Percentiles rank a stretch among this genome's conserved stretches.
Conservation (phyloP, 1,140 invertebrate species). For the Heliconius hewitsoni region DNA sequence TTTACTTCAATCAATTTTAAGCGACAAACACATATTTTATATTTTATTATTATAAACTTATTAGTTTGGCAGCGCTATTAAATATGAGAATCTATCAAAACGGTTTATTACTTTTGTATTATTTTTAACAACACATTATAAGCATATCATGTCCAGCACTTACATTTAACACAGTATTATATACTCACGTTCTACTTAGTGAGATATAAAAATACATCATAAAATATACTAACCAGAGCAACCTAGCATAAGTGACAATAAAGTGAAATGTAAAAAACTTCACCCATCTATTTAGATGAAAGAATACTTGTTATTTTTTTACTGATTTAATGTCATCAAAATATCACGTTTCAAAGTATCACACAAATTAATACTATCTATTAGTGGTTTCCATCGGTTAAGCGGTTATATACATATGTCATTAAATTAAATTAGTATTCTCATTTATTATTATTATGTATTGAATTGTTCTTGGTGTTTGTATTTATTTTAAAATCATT, state of each 20-base stretch:
- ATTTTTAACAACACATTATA: background rate
- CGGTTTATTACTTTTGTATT: slow-evolving; percentile 3
- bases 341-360: background rate
- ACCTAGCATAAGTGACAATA: too few relatives aligned
- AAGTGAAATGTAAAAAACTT: too few relatives aligned
- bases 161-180: background rate
- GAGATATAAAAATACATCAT: too few relatives aligned
- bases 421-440: background rate
- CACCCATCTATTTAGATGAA: too few relatives aligned
- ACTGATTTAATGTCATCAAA: background rate
- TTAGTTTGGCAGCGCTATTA: background rate
- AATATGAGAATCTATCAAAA: background rate
- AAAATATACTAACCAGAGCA: too few relatives aligned
- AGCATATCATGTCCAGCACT: background rate
- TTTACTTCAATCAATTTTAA: background rate
- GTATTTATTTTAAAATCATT: too few relatives aligned
- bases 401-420: background rate
- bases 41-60: background rate
- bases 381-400: background rate
- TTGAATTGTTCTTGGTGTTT: too few relatives aligned
- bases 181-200: background rate
- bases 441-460: background rate
- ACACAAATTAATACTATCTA: background rate
- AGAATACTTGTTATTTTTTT: background rate
- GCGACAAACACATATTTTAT: background rate